Evolutionary conservation across 2,797 vertebrate species (phyloP), one percentile per base, ranked within the genome.

Genomic region (Xenentodon cancila): DNA sequence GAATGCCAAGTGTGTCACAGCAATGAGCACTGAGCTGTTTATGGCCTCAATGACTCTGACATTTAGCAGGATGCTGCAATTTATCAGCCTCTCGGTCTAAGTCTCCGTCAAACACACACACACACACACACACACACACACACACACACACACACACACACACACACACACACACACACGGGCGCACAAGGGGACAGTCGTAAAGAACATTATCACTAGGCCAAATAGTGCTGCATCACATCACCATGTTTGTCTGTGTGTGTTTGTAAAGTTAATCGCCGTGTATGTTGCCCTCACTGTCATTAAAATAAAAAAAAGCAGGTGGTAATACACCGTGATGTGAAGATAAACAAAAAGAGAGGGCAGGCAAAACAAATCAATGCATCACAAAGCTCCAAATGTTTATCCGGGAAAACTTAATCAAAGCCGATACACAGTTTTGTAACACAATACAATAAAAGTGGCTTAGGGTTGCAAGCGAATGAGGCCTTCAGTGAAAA

Each of bases 21-120:
- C 80, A 71, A 84, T 78, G 77, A 81, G 82, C 86, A 86, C 77
- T 81, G 59, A 88, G 82, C 82, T 80, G 82, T 86, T 91, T 89
- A 85, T 76, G 84, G 86, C 87, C 85, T 86, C 83, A 78, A 64
- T 81, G 84, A 78, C 71, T 77, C 81, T 85, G 80, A 84, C 84
- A 89, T 90, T 92, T 89, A 82, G 77, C 78, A 85, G 77, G 82
- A 88, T 79, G 84, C 76, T 77, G 87, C 77, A 88, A 88, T 91
- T 88, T 88, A 82, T 91, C 82, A 89, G 84, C 78, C 65, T 85
- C 84, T 77, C 75, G 51, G 74, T 72, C 82, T 90, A 80, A 87
- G 75, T 91, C 79, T 47, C n/a, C 72, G 69, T 81, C 75, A 79
- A 71, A 63, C 66, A 84, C 88, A 80, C 85, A 76, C 34, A 44